A percentile compares a stretch with the other conserved stretches of the same genome.
phyloP scores from a whole-genome alignment of 2,113 vertebrate species.

The Rhegmatorhina hoffmannsi region DNA sequence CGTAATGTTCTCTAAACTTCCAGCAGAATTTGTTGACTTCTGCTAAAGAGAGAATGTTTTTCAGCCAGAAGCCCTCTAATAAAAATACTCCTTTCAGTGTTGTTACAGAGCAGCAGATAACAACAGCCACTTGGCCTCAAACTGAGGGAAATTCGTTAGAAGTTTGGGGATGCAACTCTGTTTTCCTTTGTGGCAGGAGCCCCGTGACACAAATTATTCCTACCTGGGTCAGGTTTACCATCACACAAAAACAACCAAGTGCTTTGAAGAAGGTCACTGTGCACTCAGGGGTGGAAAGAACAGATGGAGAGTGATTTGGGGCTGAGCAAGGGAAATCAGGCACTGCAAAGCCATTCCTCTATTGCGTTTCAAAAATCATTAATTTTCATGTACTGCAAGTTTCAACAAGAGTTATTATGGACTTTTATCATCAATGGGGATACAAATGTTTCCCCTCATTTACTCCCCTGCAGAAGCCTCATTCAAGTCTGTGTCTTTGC shows the following conservation, averaged over 20 bases:
- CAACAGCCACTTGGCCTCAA: not conserved
- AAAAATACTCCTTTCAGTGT: not conserved
- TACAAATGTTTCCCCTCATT: slow-evolving; percentile 24
- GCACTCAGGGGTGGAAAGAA: not conserved
- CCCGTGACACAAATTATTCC: not conserved
- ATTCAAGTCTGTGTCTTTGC: not conserved
- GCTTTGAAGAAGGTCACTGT: not conserved
- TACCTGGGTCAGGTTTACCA: not conserved
- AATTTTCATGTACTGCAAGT: slow-evolving; percentile 16
- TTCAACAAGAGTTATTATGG: slow-evolving; percentile 9
- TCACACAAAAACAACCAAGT: not conserved
- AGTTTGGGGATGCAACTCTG: not conserved
- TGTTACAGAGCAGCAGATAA: not conserved
- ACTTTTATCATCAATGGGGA: not conserved
- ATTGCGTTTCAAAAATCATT: slow-evolving; percentile 10
- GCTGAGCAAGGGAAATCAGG: not conserved
- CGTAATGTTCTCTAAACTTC: not conserved
- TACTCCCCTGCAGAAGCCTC: not conserved
- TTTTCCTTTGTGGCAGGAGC: not conserved
- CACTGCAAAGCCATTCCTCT: slow-evolving; percentile 3
- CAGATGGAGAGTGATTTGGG: slow-evolving; percentile 19
- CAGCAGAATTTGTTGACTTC: not conserved
- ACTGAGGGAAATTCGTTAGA: not conserved
- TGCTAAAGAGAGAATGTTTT: not conserved
- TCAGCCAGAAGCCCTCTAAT: not conserved